phyloP scores from a whole-genome alignment of 92 coral and sea anemone genomes.

The Pocillopora grandis region DNA sequence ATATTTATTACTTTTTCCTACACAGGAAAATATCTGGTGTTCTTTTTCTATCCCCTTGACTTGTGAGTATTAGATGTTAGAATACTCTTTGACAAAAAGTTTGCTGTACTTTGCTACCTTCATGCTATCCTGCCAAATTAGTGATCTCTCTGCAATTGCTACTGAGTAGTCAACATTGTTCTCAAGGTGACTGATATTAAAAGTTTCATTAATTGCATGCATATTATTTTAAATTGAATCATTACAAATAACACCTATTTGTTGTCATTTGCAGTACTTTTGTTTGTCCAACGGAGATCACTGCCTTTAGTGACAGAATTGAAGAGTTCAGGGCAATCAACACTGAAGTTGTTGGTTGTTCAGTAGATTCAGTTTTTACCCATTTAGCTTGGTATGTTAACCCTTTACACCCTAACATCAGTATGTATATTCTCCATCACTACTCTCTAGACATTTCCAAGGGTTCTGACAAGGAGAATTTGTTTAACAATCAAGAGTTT shows the following conservation, averaged over 20 bases:
- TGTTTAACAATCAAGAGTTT: too few relatives aligned
- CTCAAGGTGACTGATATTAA: too few relatives aligned
- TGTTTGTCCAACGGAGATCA: conserved; percentile 99
- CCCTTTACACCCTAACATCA: too few relatives aligned
- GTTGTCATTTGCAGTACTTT: conserved; percentile 70
- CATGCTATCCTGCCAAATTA: too few relatives aligned
- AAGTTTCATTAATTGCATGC: background rate
- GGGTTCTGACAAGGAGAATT: too few relatives aligned
- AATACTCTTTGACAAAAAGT: background rate
- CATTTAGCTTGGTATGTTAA: conserved; percentile 96
- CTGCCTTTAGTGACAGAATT: conserved; percentile 97
- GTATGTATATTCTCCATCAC: too few relatives aligned
- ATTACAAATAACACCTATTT: background rate
- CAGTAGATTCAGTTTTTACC: conserved; percentile 98
- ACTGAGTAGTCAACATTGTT: too few relatives aligned
- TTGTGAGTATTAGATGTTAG: conserved; percentile 76
- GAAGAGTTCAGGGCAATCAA: conserved; percentile 97
- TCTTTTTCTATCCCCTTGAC: conserved; percentile 97
- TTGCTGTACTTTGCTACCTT: too few relatives aligned
- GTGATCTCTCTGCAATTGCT: too few relatives aligned
- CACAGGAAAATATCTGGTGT: conserved; percentile 94
- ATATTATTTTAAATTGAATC: background rate
- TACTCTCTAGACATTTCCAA: too few relatives aligned
- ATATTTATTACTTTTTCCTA: background rate
- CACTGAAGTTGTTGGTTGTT: conserved; percentile 94